Evolutionary conservation across 2,797 vertebrate genomes (phyloP), one percentile per base, ranked within the genome.

Genomic region (Salarias fasciatus): DNA sequence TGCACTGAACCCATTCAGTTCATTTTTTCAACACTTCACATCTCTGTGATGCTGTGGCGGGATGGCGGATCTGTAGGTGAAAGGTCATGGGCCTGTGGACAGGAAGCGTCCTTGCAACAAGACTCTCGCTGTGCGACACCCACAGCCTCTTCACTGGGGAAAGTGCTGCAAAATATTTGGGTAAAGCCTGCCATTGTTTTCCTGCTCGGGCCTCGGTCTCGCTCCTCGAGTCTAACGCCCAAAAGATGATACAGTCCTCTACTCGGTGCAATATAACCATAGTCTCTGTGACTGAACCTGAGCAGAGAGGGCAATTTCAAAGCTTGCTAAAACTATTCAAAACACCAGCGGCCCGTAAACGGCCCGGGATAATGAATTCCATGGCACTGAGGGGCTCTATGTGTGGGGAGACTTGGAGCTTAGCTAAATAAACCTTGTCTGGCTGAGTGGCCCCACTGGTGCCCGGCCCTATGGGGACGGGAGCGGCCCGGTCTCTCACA

Each of bases 351-450:
- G 66, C 57, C 78, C 10, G 67, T 82, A 80, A 82, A 79, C 69
- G 61, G 70, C 64, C 63, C 49, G 14, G 71, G 67, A 77, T 89
- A 88, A 89, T 90, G 81, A 90, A 87, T 91, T 86, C 82, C 83
- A 86, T 63, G 63, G 81, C 68, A 49, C 64, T 49, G 59, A 45
- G 30, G 70, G 80, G 79, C 69, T 79, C 66, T 68, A 64, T 86
- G 80, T 84, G 80, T 79, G 82, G 80, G 86, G 86, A 87, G 80
- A 87, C 82, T 75, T 73, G 2, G 63, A 79, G 89, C 87, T 88
- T 88, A 89, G 76, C 84, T 88, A 91, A 88, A 89, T 87, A 91
- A 91, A 91, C 83, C 82, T 75, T 66, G 87, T 88, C 86, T 87
- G 81, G 80, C 63, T 64, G 75, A 86, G 74, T 77, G 72, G 75